Conservation (phyloP, 1,140 invertebrate genomes). For the Mycetomoellerius zeteki region DNA sequence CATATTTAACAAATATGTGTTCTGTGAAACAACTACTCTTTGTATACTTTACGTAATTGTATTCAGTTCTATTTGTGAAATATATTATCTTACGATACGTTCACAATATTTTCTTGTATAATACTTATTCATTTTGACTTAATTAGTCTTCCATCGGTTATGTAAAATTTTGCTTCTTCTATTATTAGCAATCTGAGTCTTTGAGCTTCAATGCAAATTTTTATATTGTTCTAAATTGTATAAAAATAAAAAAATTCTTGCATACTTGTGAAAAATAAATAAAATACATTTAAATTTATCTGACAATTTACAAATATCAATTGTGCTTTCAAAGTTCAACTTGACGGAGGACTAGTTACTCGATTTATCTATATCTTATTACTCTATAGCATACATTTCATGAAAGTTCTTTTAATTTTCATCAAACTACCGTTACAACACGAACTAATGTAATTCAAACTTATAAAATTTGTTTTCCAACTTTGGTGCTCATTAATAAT, state of each 20-base stretch:
- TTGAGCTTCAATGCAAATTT: too few relatives aligned
- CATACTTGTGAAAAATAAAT: too few relatives aligned
- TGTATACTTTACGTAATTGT: not conserved
- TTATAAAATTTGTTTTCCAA: constrained; percentile 47
- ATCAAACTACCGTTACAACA: constrained; percentile 30
- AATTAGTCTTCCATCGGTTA: not conserved
- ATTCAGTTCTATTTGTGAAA: not conserved
- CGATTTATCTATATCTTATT: not conserved
- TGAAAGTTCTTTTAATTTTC: constrained; percentile 25
- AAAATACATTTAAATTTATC: too few relatives aligned
- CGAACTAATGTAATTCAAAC: constrained; percentile 42
- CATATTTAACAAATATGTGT: constrained; percentile 5
- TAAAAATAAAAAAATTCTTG: too few relatives aligned
- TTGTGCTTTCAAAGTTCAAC: too few relatives aligned
- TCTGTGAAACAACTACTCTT: not conserved
- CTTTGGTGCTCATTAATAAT: constrained; percentile 49
- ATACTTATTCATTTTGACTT: not conserved
- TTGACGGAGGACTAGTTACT: not conserved
- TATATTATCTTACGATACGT: not conserved
- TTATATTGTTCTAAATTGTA: too few relatives aligned
- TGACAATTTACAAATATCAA: too few relatives aligned
- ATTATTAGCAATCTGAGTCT: too few relatives aligned
- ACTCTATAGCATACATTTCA: not conserved
- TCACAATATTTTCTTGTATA: not conserved
- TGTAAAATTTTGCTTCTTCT: too few relatives aligned